Base-by-base conservation (phyloP, 2,113 vertebrate species). In the Telmatochromis bifrenatus region DNA sequence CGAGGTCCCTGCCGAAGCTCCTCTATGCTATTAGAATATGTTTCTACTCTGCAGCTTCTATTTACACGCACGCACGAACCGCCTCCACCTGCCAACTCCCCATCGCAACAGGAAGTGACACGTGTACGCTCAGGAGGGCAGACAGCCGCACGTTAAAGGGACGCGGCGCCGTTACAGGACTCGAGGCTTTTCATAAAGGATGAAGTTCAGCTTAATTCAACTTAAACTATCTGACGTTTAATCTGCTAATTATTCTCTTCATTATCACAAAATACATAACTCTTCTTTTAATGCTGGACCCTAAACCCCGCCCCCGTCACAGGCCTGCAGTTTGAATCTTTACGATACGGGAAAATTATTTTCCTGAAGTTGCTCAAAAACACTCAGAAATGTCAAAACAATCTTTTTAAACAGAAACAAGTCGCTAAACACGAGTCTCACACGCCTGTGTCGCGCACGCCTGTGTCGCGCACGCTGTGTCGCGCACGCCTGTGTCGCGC, bases 41-140 rank as follows among this genome's bases (percentile, higher is more conserved):
- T 81, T 75, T 65, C 84, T 42, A 90, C 84, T 84, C 79, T 77
- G 54, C 60, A 84, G 88, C 79, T 85, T 83, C 81, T 91, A 93
- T 88, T n/a, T 91, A 91, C 87, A 90, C 81, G 7, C 26, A 81
- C 10, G 4, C 83, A 5, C 4, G 4, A 9, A 79, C 23, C 19
- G 7, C 53, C 62, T 12, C 58, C 56, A 14, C n/a, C 28, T 31
- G 15, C 83, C 84, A 68, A 79, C 81, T 45, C 53, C 68, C 31
- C 35, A 11, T 21, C n/a, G 0, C 13, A 21, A 37, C 31, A 80
- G 51, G 51, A 55, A 55, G 51, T 56, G n/a, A 56, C 21, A 42
- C 21, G 9, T 35, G 19, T 10, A 35, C 7, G 14, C 70, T 77
- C 45, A 31, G 70, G 45, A 49, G 70, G 26, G 26, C 42, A 49